Base-by-base conservation (phyloP, 1,140 invertebrate genomes). In the Chymomyza costata region DNA sequence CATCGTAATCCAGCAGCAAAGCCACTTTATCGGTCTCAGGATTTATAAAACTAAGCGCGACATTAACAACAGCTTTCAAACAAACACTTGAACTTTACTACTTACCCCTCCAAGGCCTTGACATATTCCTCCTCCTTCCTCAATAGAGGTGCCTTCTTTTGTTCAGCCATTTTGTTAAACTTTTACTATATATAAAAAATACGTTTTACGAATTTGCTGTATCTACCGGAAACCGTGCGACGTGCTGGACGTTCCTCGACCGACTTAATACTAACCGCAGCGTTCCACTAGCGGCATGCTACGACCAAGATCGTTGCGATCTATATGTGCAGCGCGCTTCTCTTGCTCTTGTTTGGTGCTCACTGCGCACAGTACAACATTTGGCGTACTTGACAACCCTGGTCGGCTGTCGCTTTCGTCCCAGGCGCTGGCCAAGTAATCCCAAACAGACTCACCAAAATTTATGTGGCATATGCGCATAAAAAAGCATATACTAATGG, bases 1-100 rank as follows among this genome's bases (percentile, higher is more conserved):
- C 95, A 84, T 97, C 95, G 85, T 96, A 97, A 86, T 97, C 95
- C 60, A 97, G 86, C 1, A 96, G 86, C 6, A 97, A 86, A 0
- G 92, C 94, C 31, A 85, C 83, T 57, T 85, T 64, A 64, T 85
- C 83, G n/a, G 37, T 76, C 6, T 83, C 82, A 15, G 82, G 74
- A 14, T 58, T 73, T 17, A 84, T 84, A 63, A 84, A 84, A 64
- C 82, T 84, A 32, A 48, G 2, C 34, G 6, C 13, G 11, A 0
- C 14, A 40, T 19, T 17, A 32, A 8, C 8, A 18, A 19, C 15
- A 14, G 14, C 2, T 30, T 11, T 10, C 7, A 13, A 10, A 31
- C 16, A 21, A 28, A 44, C 15, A 16, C 15, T 6, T 28, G n/a
- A 16, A 2, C 6, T 7, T 3, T 18, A 2, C 50, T 37, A 53